A percentile compares a stretch with the other conserved stretches of the same genome.
These are phyloP conservation scores for Albula goreensis DNA, from an alignment of 2,113 vertebrate genomes.

Conservation along the genomic window DNA sequence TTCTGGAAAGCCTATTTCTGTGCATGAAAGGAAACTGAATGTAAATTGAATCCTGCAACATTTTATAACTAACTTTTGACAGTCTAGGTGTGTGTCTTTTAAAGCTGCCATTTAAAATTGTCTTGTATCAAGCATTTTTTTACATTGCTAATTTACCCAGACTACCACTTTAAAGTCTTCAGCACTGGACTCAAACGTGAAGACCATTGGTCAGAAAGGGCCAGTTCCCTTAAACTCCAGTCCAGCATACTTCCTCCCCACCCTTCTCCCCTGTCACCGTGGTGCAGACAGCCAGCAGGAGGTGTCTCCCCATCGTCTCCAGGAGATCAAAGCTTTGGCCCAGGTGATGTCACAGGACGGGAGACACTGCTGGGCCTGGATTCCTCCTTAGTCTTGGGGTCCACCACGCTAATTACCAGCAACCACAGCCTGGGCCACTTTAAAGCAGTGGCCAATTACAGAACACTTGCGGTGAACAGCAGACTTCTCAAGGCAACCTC, in stretches of 20 bases:
- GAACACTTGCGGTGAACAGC: neutral
- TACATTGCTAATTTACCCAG: neutral
- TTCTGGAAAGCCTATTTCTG: neutral
- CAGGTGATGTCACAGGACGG: neutral
- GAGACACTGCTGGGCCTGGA: neutral
- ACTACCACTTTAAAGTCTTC: neutral
- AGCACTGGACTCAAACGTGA: neutral
- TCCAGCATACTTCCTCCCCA: neutral
- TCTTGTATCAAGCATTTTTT: neutral
- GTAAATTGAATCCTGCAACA: neutral
- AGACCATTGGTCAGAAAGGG: neutral
- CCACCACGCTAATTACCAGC: neutral
- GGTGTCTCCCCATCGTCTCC: neutral
- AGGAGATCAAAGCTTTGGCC: constrained; percentile 18
- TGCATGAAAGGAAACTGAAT: neutral
- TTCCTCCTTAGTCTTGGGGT: neutral
- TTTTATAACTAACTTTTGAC: neutral
- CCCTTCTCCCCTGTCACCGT: neutral
- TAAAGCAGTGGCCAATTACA: neutral
- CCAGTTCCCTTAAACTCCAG: neutral
- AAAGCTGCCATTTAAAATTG: neutral
- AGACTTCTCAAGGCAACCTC: neutral
- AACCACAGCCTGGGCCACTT: neutral
- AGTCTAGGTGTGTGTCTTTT: neutral
- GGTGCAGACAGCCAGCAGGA: neutral